Base-by-base conservation (phyloP, 2,888 invertebrate genomes). In the Agrotis exclamationis region DNA sequence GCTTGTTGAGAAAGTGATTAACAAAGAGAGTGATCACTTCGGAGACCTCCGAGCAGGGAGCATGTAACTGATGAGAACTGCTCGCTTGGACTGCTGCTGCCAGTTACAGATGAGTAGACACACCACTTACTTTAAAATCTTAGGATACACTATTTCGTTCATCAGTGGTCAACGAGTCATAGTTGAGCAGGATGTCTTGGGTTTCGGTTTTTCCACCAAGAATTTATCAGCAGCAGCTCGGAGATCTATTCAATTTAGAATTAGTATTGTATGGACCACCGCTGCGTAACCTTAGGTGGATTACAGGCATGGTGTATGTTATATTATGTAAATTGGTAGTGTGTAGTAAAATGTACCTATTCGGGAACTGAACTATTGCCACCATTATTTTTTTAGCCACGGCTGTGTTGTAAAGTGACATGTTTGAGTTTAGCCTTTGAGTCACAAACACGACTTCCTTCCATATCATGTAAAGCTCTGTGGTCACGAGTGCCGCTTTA, bases 1-100 rank as follows among this genome's bases (percentile, higher is more conserved):
- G 56, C 51, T 65, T 69, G 63, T 80, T 74, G 67, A 57, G 50
- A 70, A 62, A 59, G 53, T 69, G 63, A 76, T 77, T 83, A 60
- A 74, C 64, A 71, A 74, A 72, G 56, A 47, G 20, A 57, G 50
- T 76, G 69, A 80, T 78, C 69, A 72, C 60, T 33, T 53, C 11
- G 18, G 63, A 39, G 69, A 66, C 24, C 50, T 53, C 53, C 7
- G 33, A 68, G 50, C 62, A 50, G 68, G 24, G 44, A 62, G 47
- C 58, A 18, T 70, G 70, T 51, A 33, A 53, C 57, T 64, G 64
- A 72, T 22, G 64, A 54, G 57, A 71, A 64, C 71, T 51, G 57
- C 67, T 70, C 48, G 39, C 66, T 57, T 45, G 59, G 51, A 22
- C 51, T 24, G 57, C 56, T 66, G 3, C 56, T 82, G 72, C 74